A percentile compares a stretch with the other conserved stretches of the same genome.
Conservation (phyloP, 2,113 vertebrate species). For the Callipepla squamata region DNA sequence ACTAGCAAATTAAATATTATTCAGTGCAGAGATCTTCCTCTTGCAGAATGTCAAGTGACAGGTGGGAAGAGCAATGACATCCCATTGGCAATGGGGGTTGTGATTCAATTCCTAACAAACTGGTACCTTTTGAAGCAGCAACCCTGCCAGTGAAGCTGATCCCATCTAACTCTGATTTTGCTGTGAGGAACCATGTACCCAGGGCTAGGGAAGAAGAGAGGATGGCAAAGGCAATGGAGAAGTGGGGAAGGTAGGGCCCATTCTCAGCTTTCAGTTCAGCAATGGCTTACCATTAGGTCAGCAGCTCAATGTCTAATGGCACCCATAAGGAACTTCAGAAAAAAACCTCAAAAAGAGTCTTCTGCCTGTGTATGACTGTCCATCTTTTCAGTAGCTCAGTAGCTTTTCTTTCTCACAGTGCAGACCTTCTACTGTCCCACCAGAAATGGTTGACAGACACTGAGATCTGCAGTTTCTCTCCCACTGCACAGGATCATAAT, state of each 20-base stretch:
- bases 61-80: neutral
- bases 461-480: neutral
- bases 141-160: neutral
- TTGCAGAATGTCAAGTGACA: neutral
- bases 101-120: neutral
- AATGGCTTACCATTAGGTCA: neutral
- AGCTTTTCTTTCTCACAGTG: neutral
- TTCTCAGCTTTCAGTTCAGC: neutral
- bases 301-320: neutral
- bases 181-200: neutral
- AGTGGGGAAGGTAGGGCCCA: neutral
- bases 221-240: neutral
- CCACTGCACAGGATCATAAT: neutral
- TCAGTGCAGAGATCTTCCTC: neutral
- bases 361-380: neutral
- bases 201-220: neutral
- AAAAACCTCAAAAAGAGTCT: neutral
- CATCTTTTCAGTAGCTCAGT: neutral
- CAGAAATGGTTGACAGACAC: neutral
- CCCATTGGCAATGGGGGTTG: neutral
- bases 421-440: neutral
- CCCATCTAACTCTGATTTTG: neutral
- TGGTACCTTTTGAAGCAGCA: neutral
- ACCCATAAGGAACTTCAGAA: neutral
- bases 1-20: neutral